phyloP scores from a whole-genome alignment of 2,797 vertebrate species.

The Sebastes oblongus region DNA sequence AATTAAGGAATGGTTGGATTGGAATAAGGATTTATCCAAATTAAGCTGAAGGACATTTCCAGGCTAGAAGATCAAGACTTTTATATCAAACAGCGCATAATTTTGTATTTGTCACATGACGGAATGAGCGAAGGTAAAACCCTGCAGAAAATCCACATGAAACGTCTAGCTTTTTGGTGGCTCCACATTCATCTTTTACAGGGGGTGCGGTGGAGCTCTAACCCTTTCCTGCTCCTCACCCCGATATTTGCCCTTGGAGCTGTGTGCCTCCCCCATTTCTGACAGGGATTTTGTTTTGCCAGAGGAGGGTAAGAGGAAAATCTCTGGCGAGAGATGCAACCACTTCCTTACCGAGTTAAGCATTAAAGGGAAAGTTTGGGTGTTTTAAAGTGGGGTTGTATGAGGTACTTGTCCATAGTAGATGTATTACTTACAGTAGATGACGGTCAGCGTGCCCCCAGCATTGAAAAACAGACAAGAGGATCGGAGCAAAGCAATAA shows the following conservation, averaged over 20 bases:
- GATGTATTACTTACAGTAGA: no score
- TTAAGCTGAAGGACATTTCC: conserved; percentile 22
- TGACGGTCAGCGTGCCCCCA: no score
- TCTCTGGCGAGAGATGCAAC: conserved; percentile 14
- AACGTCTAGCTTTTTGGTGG: conserved; percentile 18
- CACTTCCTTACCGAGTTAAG: background rate
- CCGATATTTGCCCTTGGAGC: conserved; percentile 9
- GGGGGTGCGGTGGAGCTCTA: conserved; percentile 6
- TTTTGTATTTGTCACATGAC: background rate
- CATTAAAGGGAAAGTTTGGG: no score
- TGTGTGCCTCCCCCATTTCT: conserved; percentile 29
- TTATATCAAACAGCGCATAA: background rate
- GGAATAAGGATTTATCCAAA: conserved; percentile 45
- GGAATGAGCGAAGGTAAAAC: background rate
- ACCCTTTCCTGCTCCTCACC: conserved; percentile 18
- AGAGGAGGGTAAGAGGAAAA: conserved; percentile 10
- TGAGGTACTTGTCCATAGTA: no score
- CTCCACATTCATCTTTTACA: conserved; percentile 25
- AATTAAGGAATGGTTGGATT: conserved; percentile 43
- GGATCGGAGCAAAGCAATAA: no score
- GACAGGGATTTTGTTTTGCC: conserved; percentile 25
- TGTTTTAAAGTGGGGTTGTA: no score
- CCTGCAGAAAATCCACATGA: conserved; percentile 23
- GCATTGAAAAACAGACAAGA: no score
- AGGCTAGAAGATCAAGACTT: conserved; percentile 16